These are phyloP conservation scores for Platygyra sinensis DNA, from an alignment of 64 coral and sea anemone species.

Conservation along the genomic window DNA sequence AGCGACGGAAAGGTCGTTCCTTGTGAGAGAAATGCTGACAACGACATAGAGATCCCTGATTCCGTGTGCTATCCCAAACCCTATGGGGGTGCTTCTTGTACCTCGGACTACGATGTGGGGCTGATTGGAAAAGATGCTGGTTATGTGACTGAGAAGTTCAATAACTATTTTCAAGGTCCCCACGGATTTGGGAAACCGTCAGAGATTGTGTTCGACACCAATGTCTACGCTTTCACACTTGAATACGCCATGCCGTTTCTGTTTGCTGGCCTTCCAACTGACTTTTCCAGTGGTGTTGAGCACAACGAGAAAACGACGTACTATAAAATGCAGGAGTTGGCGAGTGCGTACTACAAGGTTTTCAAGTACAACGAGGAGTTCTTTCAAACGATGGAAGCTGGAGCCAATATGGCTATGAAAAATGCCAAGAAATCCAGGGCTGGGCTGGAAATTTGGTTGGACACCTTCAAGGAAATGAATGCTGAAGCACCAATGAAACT, in stretches of 20 bases:
- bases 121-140: slow-evolving; percentile 42
- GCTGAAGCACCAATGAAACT: neutral
- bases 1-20: slow-evolving; percentile 32
- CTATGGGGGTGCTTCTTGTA: slow-evolving; percentile 38
- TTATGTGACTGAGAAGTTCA: slow-evolving; percentile 25
- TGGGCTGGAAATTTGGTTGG: neutral
- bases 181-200: slow-evolving; percentile 55
- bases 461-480: neutral
- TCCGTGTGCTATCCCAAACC: slow-evolving; percentile 26
- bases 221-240: slow-evolving; percentile 65
- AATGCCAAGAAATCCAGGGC: neutral
- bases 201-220: slow-evolving; percentile 65
- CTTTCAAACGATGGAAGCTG: neutral
- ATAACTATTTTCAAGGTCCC: slow-evolving; percentile 38
- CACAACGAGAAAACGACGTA: neutral
- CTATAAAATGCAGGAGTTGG: slow-evolving; percentile 51
- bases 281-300: slow-evolving; percentile 7
- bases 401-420: neutral
- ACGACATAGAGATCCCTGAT: neutral
- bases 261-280: slow-evolving; percentile 10
- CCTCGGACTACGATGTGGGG: slow-evolving; percentile 27
- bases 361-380: slow-evolving; percentile 61
- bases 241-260: slow-evolving; percentile 46
- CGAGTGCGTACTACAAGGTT: slow-evolving; percentile 56
- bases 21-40: slow-evolving; percentile 9